Evolutionary conservation across 2,113 vertebrate genomes (phyloP).

Genomic region (Zeus faber): DNA sequence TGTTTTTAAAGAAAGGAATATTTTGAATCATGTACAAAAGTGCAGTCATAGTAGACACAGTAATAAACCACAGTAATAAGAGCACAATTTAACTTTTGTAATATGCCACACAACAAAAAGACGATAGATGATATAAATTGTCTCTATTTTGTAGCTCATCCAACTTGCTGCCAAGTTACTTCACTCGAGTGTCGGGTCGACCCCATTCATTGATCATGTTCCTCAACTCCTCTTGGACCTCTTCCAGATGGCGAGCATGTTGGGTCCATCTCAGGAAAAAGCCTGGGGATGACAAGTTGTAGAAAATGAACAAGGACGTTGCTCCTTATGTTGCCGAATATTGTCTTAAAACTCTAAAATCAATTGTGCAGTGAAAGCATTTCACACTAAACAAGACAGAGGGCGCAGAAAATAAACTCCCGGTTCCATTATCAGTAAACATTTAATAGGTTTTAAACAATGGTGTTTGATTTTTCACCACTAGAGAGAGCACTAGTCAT

Average conservation of each 20-base stretch:
- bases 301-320: too few species aligned
- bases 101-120: neutral
- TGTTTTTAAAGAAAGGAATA: slow-evolving; percentile 15
- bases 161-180: neutral
- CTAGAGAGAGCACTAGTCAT: too few species aligned
- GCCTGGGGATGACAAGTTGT: slow-evolving; percentile 54
- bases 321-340: too few species aligned
- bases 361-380: too few species aligned
- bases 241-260: slow-evolving; percentile 68
- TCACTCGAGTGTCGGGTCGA: slow-evolving; percentile 35
- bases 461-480: too few species aligned
- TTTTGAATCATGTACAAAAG: neutral
- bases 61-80: neutral
- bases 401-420: too few species aligned
- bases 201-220: slow-evolving; percentile 58
- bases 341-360: too few species aligned
- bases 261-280: slow-evolving; percentile 82
- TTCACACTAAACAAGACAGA: too few species aligned
- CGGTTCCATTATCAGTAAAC: too few species aligned
- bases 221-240: slow-evolving; percentile 75
- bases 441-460: too few species aligned
- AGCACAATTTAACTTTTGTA: neutral
- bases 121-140: neutral
- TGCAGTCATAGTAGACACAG: neutral
- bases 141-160: neutral